These are phyloP conservation scores for Meteorus colon DNA, from an alignment of 2,888 invertebrate species.

Conservation along the genomic window DNA sequence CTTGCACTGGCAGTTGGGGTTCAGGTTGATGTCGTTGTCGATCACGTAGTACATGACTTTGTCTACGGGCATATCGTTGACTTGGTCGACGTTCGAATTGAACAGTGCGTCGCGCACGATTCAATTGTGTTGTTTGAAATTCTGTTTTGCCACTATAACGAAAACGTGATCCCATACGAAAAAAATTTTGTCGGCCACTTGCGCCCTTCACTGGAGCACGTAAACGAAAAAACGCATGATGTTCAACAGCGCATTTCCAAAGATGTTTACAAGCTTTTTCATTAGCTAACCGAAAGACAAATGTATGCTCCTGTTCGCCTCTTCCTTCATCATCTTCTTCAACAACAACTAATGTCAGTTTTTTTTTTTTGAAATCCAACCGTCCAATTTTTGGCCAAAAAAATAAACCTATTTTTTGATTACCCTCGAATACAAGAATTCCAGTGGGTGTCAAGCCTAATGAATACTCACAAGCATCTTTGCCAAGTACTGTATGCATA, in stretches of 20 bases:
- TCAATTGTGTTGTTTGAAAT: constrained; percentile 95
- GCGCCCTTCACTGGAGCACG: constrained; percentile 92
- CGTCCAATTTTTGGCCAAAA: constrained; percentile 99
- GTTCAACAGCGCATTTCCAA: constrained; percentile 99
- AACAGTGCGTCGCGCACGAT: constrained; percentile 91
- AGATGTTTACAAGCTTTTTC: constrained; percentile 99
- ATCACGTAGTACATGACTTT: constrained; percentile 90
- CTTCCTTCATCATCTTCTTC: constrained; percentile 98
- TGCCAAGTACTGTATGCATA: constrained; percentile 97
- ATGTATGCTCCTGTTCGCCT: constrained; percentile 96
- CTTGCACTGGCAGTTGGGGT: constrained; percentile 52
- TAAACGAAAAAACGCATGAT: constrained; percentile 98
- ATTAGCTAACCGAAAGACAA: constrained; percentile 96
- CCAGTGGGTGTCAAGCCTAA: constrained; percentile 98
- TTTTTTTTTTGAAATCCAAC: constrained; percentile 98
- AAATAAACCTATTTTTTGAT: constrained; percentile 97
- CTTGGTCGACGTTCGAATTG: constrained; percentile 97
- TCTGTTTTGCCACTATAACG: constrained; percentile 97
- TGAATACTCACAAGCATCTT: constrained; percentile 97
- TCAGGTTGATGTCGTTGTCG: constrained; percentile 79
- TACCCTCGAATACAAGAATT: constrained; percentile 97
- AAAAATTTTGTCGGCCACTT: constrained; percentile 94
- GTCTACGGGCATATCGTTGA: constrained; percentile 95
- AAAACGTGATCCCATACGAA: constrained; percentile 98
- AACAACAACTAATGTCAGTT: constrained; percentile 96